Evolutionary conservation across 1,140 invertebrate genomes (phyloP).

Genomic region (Colletes gigas): DNA sequence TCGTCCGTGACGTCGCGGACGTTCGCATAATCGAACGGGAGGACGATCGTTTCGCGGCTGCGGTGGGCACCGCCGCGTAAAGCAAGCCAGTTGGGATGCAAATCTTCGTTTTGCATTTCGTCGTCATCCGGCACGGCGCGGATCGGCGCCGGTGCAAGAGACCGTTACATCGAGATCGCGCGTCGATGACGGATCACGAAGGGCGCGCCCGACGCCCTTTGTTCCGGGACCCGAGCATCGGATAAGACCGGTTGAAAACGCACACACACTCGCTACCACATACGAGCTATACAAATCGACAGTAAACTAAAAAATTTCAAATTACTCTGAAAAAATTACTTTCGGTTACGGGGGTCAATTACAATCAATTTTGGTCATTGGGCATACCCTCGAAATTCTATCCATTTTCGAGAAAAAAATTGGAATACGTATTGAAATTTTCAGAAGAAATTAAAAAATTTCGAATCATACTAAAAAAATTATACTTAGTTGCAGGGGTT

Average conservation of each 20-base stretch:
- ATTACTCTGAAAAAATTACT: no score
- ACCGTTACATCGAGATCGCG: slow-evolving; percentile 57
- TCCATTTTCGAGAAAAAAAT: no score
- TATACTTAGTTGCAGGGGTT: no score
- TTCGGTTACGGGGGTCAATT: no score
- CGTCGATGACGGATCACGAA: neutral
- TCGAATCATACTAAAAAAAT: no score
- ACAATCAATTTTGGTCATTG: no score
- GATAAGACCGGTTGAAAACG: slow-evolving; percentile 5
- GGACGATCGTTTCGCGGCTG: neutral
- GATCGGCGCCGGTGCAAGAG: slow-evolving; percentile 43
- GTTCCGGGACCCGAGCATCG: slow-evolving; percentile 5
- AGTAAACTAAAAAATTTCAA: no score
- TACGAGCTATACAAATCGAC: neutral
- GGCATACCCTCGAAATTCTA: no score
- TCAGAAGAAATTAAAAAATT: no score
- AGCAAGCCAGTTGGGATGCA: slow-evolving; percentile 67
- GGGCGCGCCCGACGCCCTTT: slow-evolving; percentile 13
- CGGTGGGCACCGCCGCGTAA: slow-evolving; percentile 48
- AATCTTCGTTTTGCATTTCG: slow-evolving; percentile 71
- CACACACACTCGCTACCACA: neutral
- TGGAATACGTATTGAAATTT: no score
- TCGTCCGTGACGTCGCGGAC: slow-evolving; percentile 62
- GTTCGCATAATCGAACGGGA: slow-evolving; percentile 68
- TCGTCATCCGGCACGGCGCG: slow-evolving; percentile 45